These are phyloP conservation scores for Apodemia zela DNA, from an alignment of 2,888 invertebrate genomes.

Conservation along the genomic window DNA sequence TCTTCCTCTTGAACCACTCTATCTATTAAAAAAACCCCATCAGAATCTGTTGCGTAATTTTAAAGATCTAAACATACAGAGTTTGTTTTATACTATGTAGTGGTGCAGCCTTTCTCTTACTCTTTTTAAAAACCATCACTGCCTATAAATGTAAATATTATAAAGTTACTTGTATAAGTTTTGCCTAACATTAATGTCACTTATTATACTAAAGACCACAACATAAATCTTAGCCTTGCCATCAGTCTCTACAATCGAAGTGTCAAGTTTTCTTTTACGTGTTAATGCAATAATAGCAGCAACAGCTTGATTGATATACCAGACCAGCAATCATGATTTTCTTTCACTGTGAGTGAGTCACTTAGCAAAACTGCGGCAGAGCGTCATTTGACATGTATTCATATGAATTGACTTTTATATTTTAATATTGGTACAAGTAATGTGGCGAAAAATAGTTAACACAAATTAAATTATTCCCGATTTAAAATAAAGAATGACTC, in stretches of 20 bases:
- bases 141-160: too few species aligned
- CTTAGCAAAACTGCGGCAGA: neutral
- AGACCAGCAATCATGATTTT: neutral
- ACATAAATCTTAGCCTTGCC: neutral
- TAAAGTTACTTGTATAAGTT: too few species aligned
- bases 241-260: neutral
- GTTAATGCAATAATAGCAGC: neutral
- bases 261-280: neutral
- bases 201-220: neutral
- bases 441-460: too few species aligned
- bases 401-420: neutral
- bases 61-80: too few species aligned
- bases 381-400: neutral
- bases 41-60: too few species aligned
- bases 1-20: too few species aligned
- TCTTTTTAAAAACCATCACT: too few species aligned
- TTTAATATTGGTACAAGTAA: neutral
- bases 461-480: too few species aligned
- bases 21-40: too few species aligned
- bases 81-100: too few species aligned
- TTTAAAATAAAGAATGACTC: too few species aligned
- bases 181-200: neutral
- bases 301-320: constrained; percentile 5
- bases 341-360: neutral
- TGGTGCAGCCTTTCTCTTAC: too few species aligned